Conservation (phyloP, 2,113 vertebrate species). For the Anthoscopus minutus region DNA sequence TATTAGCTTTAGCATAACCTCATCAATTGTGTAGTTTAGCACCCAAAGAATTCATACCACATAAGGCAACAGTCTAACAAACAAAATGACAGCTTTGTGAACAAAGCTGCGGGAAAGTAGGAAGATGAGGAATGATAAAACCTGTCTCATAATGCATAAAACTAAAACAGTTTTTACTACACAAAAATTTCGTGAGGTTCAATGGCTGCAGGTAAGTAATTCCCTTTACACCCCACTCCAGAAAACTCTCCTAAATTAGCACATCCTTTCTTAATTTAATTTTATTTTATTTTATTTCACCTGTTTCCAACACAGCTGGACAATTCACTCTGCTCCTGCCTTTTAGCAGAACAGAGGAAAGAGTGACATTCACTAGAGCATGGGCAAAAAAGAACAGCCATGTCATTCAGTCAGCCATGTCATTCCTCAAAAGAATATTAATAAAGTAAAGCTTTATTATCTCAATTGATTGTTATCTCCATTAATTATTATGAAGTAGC, state of each 20-base stretch:
- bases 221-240: neutral
- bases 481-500: neutral
- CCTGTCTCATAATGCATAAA: neutral
- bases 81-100: rapidly evolving
- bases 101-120: neutral
- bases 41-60: neutral
- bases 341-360: neutral
- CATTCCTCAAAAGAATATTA: neutral
- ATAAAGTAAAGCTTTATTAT: neutral
- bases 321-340: neutral
- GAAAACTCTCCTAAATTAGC: neutral
- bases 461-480: neutral
- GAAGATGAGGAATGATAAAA: neutral
- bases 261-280: neutral
- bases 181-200: rapidly evolving
- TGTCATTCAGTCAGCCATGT: neutral
- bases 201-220: neutral
- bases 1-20: neutral
- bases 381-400: neutral
- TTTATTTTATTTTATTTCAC: neutral
- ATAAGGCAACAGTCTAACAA: neutral
- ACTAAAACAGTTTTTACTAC: neutral
- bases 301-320: neutral
- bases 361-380: neutral
- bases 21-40: neutral